These are phyloP conservation scores for Chrysaora quinquecirrha DNA, from an alignment of 30 jellyfish, hydroid and myxozoan genomes.

Conservation along the genomic window DNA sequence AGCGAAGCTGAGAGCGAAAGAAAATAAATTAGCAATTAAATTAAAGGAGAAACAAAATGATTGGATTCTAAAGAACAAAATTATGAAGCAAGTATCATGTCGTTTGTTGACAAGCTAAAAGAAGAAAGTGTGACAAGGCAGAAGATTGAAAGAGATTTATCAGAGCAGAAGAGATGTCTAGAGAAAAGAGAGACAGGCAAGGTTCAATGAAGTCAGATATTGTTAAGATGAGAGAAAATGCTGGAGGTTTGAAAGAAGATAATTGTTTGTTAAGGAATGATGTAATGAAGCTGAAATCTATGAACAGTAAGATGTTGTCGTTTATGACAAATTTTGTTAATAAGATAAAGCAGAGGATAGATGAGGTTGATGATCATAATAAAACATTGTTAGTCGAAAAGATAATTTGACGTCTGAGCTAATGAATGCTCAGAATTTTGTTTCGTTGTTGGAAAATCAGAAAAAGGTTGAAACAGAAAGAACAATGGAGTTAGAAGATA, in stretches of 20 bases:
- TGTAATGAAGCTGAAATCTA: constrained; percentile 18
- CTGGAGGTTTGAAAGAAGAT: constrained; percentile 17
- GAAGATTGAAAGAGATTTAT: constrained; percentile 5
- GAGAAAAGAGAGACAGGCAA: background rate
- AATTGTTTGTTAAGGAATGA: constrained; percentile 17
- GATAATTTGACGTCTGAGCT: constrained; percentile 16
- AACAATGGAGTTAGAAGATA: constrained; percentile 7
- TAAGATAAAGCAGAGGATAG: constrained; percentile 31
- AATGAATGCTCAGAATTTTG: constrained; percentile 1
- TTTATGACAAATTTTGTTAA: constrained; percentile 24
- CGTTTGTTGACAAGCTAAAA: constrained; percentile 51
- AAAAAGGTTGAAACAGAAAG: constrained; percentile 6
- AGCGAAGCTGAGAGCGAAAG: constrained; percentile 60
- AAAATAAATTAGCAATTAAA: constrained; percentile 25
- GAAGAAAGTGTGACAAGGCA: constrained; percentile 45
- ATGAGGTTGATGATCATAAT: constrained; percentile 8
- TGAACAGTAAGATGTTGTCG: constrained; percentile 9
- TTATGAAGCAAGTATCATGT: constrained; percentile 47
- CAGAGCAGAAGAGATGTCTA: constrained; percentile 2
- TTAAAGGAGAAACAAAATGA: constrained; percentile 42
- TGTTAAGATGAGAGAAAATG: background rate
- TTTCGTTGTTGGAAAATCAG: constrained; percentile 9
- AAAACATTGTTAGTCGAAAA: background rate
- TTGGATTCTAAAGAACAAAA: constrained; percentile 56
- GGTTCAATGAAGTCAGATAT: background rate